Evolutionary conservation across 2,797 vertebrate species (phyloP).

Genomic region (Semaprochilodus insignis): DNA sequence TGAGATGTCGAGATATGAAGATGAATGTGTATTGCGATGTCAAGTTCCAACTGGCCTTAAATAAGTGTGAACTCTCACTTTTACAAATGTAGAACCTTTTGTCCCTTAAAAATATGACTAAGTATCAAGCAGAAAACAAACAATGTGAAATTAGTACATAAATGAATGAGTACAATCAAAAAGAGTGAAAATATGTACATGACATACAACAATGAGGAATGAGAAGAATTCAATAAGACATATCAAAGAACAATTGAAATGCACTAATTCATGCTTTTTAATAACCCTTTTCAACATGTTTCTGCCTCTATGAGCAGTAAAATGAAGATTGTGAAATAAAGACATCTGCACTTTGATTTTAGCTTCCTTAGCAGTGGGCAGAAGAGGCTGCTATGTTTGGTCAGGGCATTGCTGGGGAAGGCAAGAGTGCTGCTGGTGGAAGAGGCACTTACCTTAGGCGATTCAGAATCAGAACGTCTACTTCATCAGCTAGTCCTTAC

Average conservation of each 20-base stretch:
- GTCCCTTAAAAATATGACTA: too few species aligned
- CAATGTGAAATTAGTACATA: too few species aligned
- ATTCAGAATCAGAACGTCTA: constrained; percentile 70
- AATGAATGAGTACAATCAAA: too few species aligned
- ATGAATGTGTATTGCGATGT: background rate
- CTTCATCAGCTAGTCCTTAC: constrained; percentile 69
- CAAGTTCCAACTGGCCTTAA: background rate
- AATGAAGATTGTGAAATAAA: background rate
- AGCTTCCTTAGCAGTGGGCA: constrained; percentile 61
- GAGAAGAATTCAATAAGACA: too few species aligned
- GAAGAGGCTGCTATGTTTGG: constrained; percentile 74
- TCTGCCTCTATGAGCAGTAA: background rate
- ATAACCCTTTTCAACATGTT: too few species aligned
- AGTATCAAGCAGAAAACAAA: too few species aligned
- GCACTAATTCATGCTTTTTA: too few species aligned
- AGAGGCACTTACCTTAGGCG: constrained; percentile 71
- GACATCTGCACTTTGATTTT: background rate
- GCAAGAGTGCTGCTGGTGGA: constrained; percentile 75
- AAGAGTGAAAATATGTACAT: too few species aligned
- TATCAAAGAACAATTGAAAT: too few species aligned
- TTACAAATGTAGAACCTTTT: background rate
- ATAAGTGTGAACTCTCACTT: background rate
- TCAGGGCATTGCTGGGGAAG: constrained; percentile 70
- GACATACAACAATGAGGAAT: too few species aligned
- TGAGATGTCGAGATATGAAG: background rate